phyloP scores from a whole-genome alignment of 2,113 vertebrate genomes.

The Clarias gariepinus region DNA sequence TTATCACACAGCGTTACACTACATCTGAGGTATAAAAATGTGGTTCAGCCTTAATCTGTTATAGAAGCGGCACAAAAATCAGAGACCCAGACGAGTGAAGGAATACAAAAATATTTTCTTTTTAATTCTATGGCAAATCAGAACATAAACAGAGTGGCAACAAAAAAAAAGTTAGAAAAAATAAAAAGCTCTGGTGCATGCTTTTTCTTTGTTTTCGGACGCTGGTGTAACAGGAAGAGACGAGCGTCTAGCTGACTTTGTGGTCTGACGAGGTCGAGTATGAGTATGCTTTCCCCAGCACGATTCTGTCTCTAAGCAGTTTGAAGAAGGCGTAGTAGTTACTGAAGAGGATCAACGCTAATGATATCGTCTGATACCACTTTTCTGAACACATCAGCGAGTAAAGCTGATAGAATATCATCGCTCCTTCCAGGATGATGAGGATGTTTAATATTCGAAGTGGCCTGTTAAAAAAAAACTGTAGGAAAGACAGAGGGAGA shows the following conservation, averaged over 20 bases:
- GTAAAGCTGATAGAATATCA: constrained; percentile 98
- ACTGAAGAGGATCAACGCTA: constrained; percentile 98
- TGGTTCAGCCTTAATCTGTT: background rate
- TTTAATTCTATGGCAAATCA: constrained; percentile 86
- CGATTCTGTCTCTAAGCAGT: constrained; percentile 94
- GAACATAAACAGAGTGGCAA: constrained; percentile 82
- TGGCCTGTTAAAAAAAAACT: constrained; percentile 99
- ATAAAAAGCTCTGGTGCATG: constrained; percentile 85
- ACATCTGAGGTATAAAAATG: background rate
- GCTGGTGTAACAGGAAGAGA: constrained; percentile 40
- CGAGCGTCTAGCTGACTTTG: constrained; percentile 80
- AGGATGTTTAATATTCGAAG: constrained; percentile 97
- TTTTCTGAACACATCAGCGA: constrained; percentile 93
- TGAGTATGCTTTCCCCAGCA: constrained; percentile 93
- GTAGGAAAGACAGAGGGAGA: constrained; percentile 25
- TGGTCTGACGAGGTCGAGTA: constrained; percentile 86
- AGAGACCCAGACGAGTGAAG: constrained; percentile 56
- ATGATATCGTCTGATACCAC: constrained; percentile 97
- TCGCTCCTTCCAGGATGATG: constrained; percentile 89
- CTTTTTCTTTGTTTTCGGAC: constrained; percentile 58
- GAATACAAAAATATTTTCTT: constrained; percentile 97
- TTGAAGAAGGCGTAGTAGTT: constrained; percentile 99
- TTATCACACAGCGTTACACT: too few relatives aligned
- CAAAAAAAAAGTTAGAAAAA: constrained; percentile 86
- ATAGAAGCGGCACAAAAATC: constrained; percentile 28